These are phyloP conservation scores for Phenganax marumi DNA, from an alignment of 92 coral and sea anemone genomes.

Conservation along the genomic window DNA sequence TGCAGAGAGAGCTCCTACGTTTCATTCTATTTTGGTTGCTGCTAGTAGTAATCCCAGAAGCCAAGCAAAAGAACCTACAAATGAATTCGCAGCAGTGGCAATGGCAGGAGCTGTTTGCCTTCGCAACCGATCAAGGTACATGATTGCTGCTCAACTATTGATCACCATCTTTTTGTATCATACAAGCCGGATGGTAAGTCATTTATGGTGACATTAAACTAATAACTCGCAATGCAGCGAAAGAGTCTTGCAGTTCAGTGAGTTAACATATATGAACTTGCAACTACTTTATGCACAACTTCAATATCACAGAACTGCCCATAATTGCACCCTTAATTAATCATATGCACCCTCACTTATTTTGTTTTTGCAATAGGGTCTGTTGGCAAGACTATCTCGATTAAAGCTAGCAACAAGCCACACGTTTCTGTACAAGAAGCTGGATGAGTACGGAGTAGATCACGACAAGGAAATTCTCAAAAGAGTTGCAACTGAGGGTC, in stretches of 20 bases:
- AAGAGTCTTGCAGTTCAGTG: too few relatives aligned
- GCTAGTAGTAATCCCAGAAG: conserved; percentile 51
- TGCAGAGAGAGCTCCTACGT: conserved; percentile 58
- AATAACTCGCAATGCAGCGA: too few relatives aligned
- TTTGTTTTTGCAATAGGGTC: conserved; percentile 46
- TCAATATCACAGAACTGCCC: too few relatives aligned
- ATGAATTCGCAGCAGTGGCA: conserved; percentile 56
- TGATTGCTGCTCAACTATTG: conserved; percentile 67
- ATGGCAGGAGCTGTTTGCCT: conserved; percentile 74
- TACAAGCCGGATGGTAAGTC: conserved; percentile 68
- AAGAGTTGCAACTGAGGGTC: conserved; percentile 12
- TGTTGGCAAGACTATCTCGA: conserved; percentile 63
- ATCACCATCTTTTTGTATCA: conserved; percentile 63
- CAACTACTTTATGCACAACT: too few relatives aligned
- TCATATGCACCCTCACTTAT: too few relatives aligned
- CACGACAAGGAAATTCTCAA: conserved; percentile 40
- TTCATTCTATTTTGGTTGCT: conserved; percentile 57
- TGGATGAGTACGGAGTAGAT: conserved; percentile 70
- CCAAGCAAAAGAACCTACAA: conserved; percentile 29
- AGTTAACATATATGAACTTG: not conserved
- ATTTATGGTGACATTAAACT: not conserved
- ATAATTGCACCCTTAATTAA: not conserved
- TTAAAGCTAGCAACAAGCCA: conserved; percentile 68
- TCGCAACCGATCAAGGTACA: conserved; percentile 48
- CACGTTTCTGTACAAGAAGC: conserved; percentile 64